Conservation (phyloP, 2,888 invertebrate species). For the Taphrorychus bicolor region DNA sequence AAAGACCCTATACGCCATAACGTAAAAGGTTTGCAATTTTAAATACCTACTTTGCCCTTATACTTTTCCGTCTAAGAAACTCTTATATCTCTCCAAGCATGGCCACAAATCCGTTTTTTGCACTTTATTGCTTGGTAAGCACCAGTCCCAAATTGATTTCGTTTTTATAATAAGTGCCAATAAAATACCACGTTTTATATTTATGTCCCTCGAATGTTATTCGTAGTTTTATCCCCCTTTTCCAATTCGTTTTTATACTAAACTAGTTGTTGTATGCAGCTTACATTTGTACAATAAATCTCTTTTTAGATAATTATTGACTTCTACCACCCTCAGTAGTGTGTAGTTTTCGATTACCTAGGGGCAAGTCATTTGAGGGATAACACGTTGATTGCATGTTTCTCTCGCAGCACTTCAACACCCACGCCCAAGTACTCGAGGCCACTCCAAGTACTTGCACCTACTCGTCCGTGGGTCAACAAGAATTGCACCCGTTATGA, state of each 20-base stretch:
- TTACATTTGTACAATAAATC: too few relatives aligned
- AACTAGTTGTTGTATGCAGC: too few relatives aligned
- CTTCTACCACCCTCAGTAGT: too few relatives aligned
- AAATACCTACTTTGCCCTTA: constrained; percentile 1
- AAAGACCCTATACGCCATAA: neutral
- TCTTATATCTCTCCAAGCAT: constrained; percentile 6
- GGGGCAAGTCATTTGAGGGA: too few relatives aligned
- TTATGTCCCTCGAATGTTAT: neutral
- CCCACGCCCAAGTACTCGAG: constrained; percentile 56
- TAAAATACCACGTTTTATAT: neutral
- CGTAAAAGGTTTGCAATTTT: constrained; percentile 31
- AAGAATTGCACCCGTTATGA: constrained; percentile 75
- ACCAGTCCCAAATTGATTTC: constrained; percentile 1
- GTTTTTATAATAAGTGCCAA: neutral
- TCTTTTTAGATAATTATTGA: too few relatives aligned
- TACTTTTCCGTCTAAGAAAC: neutral
- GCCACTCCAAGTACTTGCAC: constrained; percentile 59
- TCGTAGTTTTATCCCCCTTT: neutral
- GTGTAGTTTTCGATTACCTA: too few relatives aligned
- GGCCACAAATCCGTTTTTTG: constrained; percentile 6
- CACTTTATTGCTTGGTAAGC: constrained; percentile 6
- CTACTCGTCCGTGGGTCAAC: constrained; percentile 68
- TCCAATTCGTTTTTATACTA: too few relatives aligned
- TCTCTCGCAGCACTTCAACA: constrained; percentile 61
- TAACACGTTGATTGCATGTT: neutral